A percentile compares a stretch with the other conserved stretches of the same genome.
Conservation (phyloP, 1,140 invertebrate genomes). For the Drosophila lini region DNA sequence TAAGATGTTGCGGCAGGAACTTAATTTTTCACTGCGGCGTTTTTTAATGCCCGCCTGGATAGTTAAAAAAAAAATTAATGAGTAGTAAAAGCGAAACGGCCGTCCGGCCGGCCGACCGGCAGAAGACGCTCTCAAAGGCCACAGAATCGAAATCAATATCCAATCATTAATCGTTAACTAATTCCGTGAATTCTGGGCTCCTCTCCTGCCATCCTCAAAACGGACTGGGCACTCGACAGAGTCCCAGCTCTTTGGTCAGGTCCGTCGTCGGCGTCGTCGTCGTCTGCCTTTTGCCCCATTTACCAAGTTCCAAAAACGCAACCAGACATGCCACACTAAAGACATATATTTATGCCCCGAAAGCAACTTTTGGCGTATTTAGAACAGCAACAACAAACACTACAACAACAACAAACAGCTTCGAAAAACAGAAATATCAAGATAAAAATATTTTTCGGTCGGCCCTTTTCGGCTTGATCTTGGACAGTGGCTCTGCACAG, state of each 20-base stretch:
- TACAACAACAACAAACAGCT: slow-evolving; percentile 55
- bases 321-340: slow-evolving; percentile 81
- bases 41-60: slow-evolving; percentile 41
- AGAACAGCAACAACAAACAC: slow-evolving; percentile 67
- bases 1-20: slow-evolving; percentile 47
- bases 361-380: slow-evolving; percentile 78
- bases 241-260: slow-evolving; percentile 22
- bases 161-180: slow-evolving; percentile 83
- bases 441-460: slow-evolving; percentile 78
- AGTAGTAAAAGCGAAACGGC: slow-evolving; percentile 53
- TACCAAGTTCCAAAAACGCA: slow-evolving; percentile 77
- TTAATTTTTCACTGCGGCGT: slow-evolving; percentile 27
- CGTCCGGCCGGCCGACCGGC: background rate
- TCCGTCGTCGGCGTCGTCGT: background rate
- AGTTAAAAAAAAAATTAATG: slow-evolving; percentile 60
- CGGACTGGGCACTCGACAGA: background rate
- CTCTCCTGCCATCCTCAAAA: background rate
- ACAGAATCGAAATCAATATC: slow-evolving; percentile 72
- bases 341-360: slow-evolving; percentile 80
- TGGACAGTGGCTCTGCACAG: slow-evolving; percentile 55
- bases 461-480: slow-evolving; percentile 64
- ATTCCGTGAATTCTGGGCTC: slow-evolving; percentile 74
- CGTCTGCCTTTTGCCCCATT: slow-evolving; percentile 56
- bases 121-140: slow-evolving; percentile 8
- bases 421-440: slow-evolving; percentile 65